phyloP scores from a whole-genome alignment of 2,888 invertebrate genomes.

The Pammene fasciana region DNA sequence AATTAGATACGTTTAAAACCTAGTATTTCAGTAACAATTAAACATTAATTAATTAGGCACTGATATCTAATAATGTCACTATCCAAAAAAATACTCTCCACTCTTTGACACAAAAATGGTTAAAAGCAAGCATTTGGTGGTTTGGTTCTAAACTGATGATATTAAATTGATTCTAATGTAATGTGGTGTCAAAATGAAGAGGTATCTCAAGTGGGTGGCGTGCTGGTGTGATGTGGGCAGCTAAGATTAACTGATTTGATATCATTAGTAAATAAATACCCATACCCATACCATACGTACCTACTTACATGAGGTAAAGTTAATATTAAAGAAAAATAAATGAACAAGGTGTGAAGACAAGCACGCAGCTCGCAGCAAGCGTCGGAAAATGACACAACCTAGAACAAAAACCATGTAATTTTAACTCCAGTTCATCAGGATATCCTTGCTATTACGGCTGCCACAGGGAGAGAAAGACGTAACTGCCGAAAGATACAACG shows the following conservation, averaged over 20 bases:
- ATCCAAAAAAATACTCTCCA: too few relatives aligned
- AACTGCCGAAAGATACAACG: slow-evolving; percentile 1
- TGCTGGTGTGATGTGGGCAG: slow-evolving; percentile 10
- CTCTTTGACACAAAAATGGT: too few relatives aligned
- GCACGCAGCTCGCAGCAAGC: not conserved
- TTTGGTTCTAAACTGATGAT: not conserved
- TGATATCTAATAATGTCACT: too few relatives aligned
- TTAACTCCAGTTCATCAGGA: slow-evolving; percentile 11
- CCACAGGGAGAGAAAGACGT: not conserved
- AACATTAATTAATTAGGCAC: too few relatives aligned
- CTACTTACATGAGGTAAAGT: too few relatives aligned
- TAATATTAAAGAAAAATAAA: too few relatives aligned
- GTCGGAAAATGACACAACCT: slow-evolving; percentile 21
- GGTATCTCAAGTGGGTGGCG: slow-evolving; percentile 6
- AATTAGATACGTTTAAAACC: too few relatives aligned
- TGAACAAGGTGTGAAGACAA: not conserved
- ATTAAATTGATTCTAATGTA: not conserved
- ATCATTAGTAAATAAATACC: not conserved
- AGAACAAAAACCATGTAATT: slow-evolving; percentile 21
- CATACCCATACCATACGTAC: too few relatives aligned
- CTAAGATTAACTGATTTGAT: not conserved
- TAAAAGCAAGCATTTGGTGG: too few relatives aligned
- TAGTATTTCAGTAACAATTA: too few relatives aligned
- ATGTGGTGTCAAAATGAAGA: slow-evolving; percentile 13
- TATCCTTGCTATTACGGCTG: slow-evolving; percentile 33